A percentile compares a stretch with the other conserved stretches of the same genome.
These are phyloP conservation scores for Festucalex cinctus DNA, from an alignment of 2,113 vertebrate species.

Conservation along the genomic window DNA sequence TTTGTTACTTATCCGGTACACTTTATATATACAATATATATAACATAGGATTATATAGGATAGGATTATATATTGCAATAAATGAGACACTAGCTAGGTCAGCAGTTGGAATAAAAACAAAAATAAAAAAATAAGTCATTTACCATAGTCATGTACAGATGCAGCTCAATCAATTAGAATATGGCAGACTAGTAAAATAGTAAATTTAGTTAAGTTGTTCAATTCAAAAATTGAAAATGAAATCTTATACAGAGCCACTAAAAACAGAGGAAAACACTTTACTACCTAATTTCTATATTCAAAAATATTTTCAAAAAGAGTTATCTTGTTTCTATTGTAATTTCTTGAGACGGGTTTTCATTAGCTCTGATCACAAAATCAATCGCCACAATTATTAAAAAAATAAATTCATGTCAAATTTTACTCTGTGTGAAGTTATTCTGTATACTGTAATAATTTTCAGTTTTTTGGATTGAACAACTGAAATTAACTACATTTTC, in stretches of 20 bases:
- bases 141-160: neutral
- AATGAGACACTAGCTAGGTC: neutral
- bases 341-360: too few relatives aligned
- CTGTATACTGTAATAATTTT: neutral
- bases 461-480: neutral
- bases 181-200: neutral
- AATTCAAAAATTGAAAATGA: neutral
- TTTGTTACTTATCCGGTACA: constrained; percentile 57
- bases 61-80: neutral
- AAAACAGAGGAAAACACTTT: too few relatives aligned
- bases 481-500: neutral
- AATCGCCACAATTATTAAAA: too few relatives aligned
- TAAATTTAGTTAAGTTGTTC: neutral
- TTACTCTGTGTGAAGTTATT: neutral
- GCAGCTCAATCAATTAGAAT: neutral
- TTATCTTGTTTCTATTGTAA: too few relatives aligned
- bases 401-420: too few relatives aligned
- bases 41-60: neutral
- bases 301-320: too few relatives aligned
- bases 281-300: too few relatives aligned
- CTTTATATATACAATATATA: too few relatives aligned
- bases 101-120: neutral
- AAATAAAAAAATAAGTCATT: too few relatives aligned
- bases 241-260: too few relatives aligned
- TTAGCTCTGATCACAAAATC: too few relatives aligned